Conservation (phyloP, 2,113 vertebrate species). For the Anolis sagrei region DNA sequence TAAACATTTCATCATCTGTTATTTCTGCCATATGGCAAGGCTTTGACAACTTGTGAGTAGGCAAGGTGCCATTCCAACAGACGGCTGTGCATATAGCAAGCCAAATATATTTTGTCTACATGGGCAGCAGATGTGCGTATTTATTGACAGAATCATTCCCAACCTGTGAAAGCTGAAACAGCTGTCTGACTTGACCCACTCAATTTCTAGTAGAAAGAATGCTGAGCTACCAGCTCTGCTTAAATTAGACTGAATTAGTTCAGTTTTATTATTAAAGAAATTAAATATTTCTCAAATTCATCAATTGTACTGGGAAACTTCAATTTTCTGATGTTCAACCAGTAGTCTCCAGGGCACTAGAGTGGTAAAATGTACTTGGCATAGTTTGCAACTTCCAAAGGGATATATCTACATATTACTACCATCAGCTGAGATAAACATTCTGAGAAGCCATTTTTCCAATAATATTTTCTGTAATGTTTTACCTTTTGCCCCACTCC, state of each 20-base stretch:
- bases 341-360: too few relatives aligned
- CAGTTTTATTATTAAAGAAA: background rate
- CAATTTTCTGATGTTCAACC: background rate
- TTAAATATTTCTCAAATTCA: background rate
- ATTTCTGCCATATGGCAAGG: constrained; percentile 39
- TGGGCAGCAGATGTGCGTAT: constrained; percentile 38
- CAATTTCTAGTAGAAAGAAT: background rate
- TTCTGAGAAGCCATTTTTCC: background rate
- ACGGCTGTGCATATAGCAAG: constrained; percentile 16
- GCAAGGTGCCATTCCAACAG: constrained; percentile 42
- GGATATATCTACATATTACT: background rate
- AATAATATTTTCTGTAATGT: background rate
- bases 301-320: background rate
- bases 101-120: constrained; percentile 41
- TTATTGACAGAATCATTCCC: constrained; percentile 29
- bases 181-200: constrained; percentile 17
- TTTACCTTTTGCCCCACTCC: background rate
- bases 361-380: background rate
- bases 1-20: constrained; percentile 33
- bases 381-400: constrained; percentile 7
- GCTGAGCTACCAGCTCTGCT: background rate
- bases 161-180: constrained; percentile 35
- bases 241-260: background rate
- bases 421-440: background rate
- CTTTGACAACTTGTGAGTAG: constrained; percentile 29